Conservation (phyloP, 2,113 vertebrate genomes). For the Mirounga angustirostris region DNA sequence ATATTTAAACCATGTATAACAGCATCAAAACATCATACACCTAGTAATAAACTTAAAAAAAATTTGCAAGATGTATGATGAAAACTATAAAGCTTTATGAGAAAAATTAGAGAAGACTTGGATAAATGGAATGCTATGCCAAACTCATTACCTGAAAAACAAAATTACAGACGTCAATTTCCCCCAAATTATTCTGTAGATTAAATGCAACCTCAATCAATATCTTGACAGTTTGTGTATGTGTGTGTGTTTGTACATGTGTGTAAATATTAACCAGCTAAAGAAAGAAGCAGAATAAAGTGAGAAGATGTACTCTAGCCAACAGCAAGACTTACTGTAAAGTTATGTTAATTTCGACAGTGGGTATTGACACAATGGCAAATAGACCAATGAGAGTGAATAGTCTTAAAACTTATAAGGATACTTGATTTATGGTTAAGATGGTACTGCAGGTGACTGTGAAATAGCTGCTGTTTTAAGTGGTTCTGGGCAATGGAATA, state of each 20-base stretch:
- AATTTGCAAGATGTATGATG: not conserved
- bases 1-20: not conserved
- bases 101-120: not conserved
- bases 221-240: not conserved
- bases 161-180: not conserved
- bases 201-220: not conserved
- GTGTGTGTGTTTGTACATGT: not conserved
- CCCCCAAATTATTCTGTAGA: not conserved
- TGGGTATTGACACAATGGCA: not conserved
- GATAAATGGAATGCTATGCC: not conserved
- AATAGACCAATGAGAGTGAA: not conserved
- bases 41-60: not conserved
- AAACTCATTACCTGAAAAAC: not conserved
- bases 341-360: not conserved
- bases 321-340: not conserved
- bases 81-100: constrained; percentile 9
- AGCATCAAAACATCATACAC: not conserved
- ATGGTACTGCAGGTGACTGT: not conserved
- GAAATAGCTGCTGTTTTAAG: constrained; percentile 23
- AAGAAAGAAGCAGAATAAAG: not conserved
- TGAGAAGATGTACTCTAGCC: not conserved
- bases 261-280: not conserved
- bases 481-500: constrained; percentile 7
- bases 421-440: constrained; percentile 10
- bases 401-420: not conserved